These are phyloP conservation scores for Aspidapion aeneum DNA, from an alignment of 2,888 invertebrate genomes.

Conservation along the genomic window DNA sequence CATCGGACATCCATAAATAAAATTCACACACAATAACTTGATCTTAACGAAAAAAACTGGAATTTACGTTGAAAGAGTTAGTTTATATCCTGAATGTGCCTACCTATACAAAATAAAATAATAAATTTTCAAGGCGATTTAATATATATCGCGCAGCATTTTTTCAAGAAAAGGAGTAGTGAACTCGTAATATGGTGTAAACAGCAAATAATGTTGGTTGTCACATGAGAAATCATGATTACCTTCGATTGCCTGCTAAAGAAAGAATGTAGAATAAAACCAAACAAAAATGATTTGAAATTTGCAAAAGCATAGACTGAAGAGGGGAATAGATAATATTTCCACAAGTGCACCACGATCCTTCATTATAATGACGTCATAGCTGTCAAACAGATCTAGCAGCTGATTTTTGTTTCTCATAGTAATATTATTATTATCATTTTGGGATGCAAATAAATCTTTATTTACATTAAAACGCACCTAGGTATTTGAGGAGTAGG, in stretches of 20 bases:
- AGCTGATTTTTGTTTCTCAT: too few species aligned
- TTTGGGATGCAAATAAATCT: too few species aligned
- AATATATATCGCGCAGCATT: not conserved
- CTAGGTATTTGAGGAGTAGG: too few species aligned
- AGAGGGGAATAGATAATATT: too few species aligned
- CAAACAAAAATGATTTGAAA: too few species aligned
- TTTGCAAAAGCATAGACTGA: too few species aligned
- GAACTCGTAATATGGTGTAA: not conserved
- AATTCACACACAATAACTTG: not conserved
- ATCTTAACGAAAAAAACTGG: not conserved
- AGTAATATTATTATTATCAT: too few species aligned
- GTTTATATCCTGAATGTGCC: not conserved
- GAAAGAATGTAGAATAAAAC: not conserved
- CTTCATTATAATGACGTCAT: too few species aligned
- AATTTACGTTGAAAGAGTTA: not conserved
- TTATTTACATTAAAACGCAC: too few species aligned
- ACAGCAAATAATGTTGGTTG: not conserved
- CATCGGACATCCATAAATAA: not conserved
- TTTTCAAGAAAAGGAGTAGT: not conserved
- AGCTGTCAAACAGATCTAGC: too few species aligned
- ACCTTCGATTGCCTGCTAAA: not conserved
- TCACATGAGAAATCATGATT: not conserved
- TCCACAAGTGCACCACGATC: too few species aligned
- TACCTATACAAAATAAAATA: not conserved
- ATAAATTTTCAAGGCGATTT: not conserved